These are phyloP conservation scores for Canis aureus DNA, from an alignment of 2,113 vertebrate species.

Conservation along the genomic window DNA sequence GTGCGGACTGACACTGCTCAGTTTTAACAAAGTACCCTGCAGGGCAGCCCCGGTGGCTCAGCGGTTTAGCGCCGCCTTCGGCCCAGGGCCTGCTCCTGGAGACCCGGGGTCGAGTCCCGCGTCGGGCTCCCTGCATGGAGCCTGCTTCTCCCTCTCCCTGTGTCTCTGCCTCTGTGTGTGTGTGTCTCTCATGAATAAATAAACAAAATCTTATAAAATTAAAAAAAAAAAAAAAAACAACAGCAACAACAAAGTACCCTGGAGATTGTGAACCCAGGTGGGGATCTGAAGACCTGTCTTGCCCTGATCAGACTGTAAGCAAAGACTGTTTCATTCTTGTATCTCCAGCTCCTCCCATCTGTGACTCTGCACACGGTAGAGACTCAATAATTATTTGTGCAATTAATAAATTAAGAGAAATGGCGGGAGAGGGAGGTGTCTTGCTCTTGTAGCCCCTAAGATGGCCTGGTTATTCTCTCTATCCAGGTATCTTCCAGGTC, in stretches of 20 bases:
- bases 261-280: background rate
- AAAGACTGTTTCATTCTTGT: background rate
- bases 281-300: background rate
- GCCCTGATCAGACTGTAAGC: background rate
- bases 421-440: background rate
- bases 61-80: too few relatives aligned
- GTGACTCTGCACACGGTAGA: background rate
- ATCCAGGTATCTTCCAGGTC: background rate
- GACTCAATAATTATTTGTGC: background rate
- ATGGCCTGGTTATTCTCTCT: slow-evolving; percentile 20
- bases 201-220: too few relatives aligned
- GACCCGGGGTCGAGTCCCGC: too few relatives aligned
- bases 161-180: too few relatives aligned
- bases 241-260: too few relatives aligned
- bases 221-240: too few relatives aligned
- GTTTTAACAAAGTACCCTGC: slow-evolving; percentile 28
- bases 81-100: too few relatives aligned
- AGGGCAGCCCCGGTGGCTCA: background rate
- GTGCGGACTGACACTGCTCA: background rate
- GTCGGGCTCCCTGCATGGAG: too few relatives aligned
- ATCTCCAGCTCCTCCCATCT: background rate
- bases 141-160: too few relatives aligned
- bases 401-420: slow-evolving; percentile 16
- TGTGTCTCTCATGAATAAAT: too few relatives aligned
- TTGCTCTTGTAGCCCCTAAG: background rate